Base-by-base conservation (phyloP, 2,797 vertebrate genomes). In the Buceros bicornis region DNA sequence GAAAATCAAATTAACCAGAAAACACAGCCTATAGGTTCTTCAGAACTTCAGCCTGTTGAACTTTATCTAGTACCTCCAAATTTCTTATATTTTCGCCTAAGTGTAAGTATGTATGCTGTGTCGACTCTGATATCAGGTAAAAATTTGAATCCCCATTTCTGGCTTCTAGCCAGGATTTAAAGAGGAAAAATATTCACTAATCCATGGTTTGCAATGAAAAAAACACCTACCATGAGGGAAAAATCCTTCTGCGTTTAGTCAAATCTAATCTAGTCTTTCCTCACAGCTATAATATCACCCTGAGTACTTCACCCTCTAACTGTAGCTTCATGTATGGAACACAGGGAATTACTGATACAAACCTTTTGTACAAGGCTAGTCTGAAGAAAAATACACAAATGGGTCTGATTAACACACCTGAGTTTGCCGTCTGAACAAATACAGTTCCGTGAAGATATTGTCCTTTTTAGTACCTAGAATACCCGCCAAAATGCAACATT, bases 261-360 rank as follows among this genome's bases (percentile, higher is more conserved):
- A 95, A 92, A 92, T 95, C 80, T 90, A 95, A 97, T 93, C 66
- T 89, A 88, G 93, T 88, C 85, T 96, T 95, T 95, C 70, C 89
- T 91, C 83, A 82, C 48, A 95, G 65, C 69, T 95, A 57, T 74
- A 94, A 64, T 93, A 94, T 88, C 79, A 94, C 31, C 93, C 45
- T 43, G 64, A 87, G 57, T 72, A 64, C 76, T 94, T 97, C 65
- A 92, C 40, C 85, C 64, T 50, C 50, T 73, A 93, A 85, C 77
- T 91, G 95, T 57, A 94, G 71, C 40, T 74, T 94, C 61, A 31
- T 45, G 48, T 31, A 57, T 1, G 13, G n/a, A 89, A 24, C 86
- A 82, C 9, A 61, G 62, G 58, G 72, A 97, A 97, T 71, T 57
- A 94, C 81, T 42, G 71, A 91, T 31, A 54, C 37, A 91, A 90